Conservation (phyloP, 23 tunicate genomes). For the Styela plicata region DNA sequence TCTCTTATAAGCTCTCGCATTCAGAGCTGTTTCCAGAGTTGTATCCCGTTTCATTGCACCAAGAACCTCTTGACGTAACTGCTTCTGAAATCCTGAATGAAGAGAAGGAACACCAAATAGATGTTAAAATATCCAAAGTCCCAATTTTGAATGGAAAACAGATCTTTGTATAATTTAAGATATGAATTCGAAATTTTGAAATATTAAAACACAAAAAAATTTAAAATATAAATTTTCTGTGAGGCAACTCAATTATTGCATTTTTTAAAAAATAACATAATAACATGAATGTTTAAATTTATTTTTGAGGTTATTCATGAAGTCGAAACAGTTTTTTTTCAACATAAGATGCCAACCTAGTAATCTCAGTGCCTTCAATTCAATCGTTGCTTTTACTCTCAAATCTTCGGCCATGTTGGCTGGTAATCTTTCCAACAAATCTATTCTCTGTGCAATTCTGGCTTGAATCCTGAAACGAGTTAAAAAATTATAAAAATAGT, state of each 20-base stretch:
- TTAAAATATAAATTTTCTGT: no score
- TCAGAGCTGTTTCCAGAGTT: conserved; percentile 94
- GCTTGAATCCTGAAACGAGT: conserved; percentile 74
- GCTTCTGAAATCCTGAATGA: conserved; percentile 99
- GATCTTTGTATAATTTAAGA: no score
- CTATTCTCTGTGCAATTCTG: conserved; percentile 80
- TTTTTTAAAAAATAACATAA: no score
- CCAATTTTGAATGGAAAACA: no score
- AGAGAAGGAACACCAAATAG: no score
- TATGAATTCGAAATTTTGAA: no score
- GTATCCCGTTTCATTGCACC: conserved; percentile 91
- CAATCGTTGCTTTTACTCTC: conserved; percentile 82
- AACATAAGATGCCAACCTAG: conserved; percentile 47
- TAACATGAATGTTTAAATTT: no score
- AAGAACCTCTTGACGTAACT: conserved; percentile 85
- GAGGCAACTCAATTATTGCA: no score
- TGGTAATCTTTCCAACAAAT: conserved; percentile 66
- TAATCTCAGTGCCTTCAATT: conserved; percentile 81
- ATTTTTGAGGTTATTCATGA: background rate
- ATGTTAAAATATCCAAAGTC: no score
- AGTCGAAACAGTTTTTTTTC: background rate
- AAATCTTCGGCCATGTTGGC: conserved; percentile 80
- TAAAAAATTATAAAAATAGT: no score
- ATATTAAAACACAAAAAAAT: no score
- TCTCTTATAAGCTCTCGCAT: conserved; percentile 94